Evolutionary conservation across 2,888 invertebrate genomes (phyloP).

Genomic region (Rhagonycha fulva): DNA sequence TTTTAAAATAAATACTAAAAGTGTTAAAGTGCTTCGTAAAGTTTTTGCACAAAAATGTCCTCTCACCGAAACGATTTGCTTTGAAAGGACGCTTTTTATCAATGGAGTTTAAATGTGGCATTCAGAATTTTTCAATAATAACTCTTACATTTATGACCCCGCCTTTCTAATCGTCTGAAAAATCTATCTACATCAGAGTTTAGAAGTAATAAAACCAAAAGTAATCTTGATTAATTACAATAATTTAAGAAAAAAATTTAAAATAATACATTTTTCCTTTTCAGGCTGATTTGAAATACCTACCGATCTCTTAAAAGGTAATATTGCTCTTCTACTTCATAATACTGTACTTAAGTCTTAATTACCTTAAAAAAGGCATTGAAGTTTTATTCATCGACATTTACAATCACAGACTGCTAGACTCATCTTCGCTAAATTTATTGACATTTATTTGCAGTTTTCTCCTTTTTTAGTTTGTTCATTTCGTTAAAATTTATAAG

Average conservation of each 20-base stretch:
- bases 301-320: conserved; percentile 7
- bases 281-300: neutral
- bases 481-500: conserved; percentile 19
- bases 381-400: conserved; percentile 9
- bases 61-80: neutral
- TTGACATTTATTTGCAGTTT: conserved; percentile 3
- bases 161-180: neutral
- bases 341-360: conserved; percentile 8
- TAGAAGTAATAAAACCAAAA: neutral
- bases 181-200: neutral
- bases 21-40: neutral
- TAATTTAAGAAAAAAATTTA: neutral
- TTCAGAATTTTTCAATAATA: neutral
- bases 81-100: neutral
- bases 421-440: conserved; percentile 23
- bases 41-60: neutral
- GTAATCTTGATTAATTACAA: neutral
- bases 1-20: too few relatives aligned
- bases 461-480: conserved; percentile 13
- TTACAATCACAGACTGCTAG: conserved; percentile 10
- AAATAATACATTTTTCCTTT: neutral
- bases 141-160: neutral
- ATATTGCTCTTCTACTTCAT: conserved; percentile 3
- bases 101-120: neutral
- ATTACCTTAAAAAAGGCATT: conserved; percentile 7